A percentile compares a stretch with the other conserved stretches of the same genome.
Evolutionary conservation across 2,888 invertebrate genomes (phyloP).

Genomic region (Psylliodes chrysocephalus): DNA sequence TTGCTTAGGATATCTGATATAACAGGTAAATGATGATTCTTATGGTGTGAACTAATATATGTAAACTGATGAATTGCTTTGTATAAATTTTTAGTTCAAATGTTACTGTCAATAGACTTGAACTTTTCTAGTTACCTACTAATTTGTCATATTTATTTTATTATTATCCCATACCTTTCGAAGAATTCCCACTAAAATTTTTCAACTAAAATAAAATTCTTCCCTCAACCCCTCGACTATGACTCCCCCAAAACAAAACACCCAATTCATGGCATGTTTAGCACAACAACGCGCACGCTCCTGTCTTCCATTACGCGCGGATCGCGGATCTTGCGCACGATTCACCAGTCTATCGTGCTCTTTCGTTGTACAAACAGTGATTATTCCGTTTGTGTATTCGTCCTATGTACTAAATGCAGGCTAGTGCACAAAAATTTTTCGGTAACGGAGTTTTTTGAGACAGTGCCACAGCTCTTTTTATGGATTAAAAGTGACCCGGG

Average conservation of each 20-base stretch:
- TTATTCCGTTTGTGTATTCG: slow-evolving; percentile 23
- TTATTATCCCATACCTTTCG: too few relatives aligned
- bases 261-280: slow-evolving; percentile 36
- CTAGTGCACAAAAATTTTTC: slow-evolving; percentile 35
- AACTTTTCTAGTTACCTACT: too few relatives aligned
- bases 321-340: slow-evolving; percentile 45
- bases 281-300: slow-evolving; percentile 51
- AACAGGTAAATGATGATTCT: too few relatives aligned
- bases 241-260: slow-evolving; percentile 31
- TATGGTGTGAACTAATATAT: too few relatives aligned
- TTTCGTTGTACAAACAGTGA: slow-evolving; percentile 34
- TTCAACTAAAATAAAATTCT: too few relatives aligned
- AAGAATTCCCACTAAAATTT: too few relatives aligned
- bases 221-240: slow-evolving; percentile 26
- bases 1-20: too few relatives aligned
- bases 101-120: too few relatives aligned
- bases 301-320: slow-evolving; percentile 54
- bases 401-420: slow-evolving; percentile 37
- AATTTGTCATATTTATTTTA: too few relatives aligned
- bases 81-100: too few relatives aligned
- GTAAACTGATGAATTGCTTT: too few relatives aligned
- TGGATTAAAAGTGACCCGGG: slow-evolving; percentile 32
- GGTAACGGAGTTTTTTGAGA: slow-evolving; percentile 34
- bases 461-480: slow-evolving; percentile 31
- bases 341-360: slow-evolving; percentile 45